Base-by-base conservation (phyloP, 2,888 invertebrate species). In the Orthonychiurus folsomi region DNA sequence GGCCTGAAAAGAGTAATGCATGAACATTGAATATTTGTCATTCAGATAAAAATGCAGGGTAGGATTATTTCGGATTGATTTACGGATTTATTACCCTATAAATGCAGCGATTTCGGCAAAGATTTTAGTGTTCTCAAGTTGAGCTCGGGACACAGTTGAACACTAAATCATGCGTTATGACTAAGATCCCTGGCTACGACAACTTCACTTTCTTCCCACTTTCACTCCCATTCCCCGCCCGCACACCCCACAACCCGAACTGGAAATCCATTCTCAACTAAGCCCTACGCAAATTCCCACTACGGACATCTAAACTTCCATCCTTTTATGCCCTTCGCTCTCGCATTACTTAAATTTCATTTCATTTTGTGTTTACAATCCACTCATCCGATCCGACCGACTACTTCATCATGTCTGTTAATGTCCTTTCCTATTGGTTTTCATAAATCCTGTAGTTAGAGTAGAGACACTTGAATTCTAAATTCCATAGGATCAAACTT, bases 61-160 rank as follows among this genome's bases (percentile, higher is more conserved):
- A 37, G 37, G 37, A 37, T 37, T 37, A 37, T 37, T 37, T 37
- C 15, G 66, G 66, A 68, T 68, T 68, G 68, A 66, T 68, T 68
- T 66, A 66, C 66, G 65, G 66, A 64, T 68, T 68, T 68, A 68
- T 68, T 66, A 68, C 62, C 61, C 64, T 59, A 68, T 68, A 68
- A 68, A 68, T 53, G 53, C 28, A 50, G 66, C 28, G 63, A 63
- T 64, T 65, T 63, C 55, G 48, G 56, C 25, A 21, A 20, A 63
- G 56, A 67, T 62, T 67, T 66, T 66, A 68, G 66, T 68, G 63
- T 62, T 68, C 68, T 63, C 62, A 61, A 66, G 68, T 62, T 68
- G 54, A 64, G 28, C 37, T 60, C 27, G 23, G 48, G 61, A 58
- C 68, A 64, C 68, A 64, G 61, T 56, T 59, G 60, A 59, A 48